These are phyloP conservation scores for Ceyx cyanopectus DNA, from an alignment of 2,113 vertebrate genomes.

Conservation along the genomic window DNA sequence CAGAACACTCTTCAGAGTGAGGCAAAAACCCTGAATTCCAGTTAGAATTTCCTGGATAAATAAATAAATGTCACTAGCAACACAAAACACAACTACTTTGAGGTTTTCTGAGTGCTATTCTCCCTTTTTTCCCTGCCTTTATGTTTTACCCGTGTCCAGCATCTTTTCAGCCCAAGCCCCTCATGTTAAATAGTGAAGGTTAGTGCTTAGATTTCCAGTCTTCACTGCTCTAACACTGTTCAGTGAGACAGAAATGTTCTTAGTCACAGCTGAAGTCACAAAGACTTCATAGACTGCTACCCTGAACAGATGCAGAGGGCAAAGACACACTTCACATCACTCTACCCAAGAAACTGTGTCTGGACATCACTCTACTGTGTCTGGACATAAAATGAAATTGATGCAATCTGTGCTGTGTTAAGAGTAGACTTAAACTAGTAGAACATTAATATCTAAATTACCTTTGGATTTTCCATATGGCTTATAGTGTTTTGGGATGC, in stretches of 20 bases:
- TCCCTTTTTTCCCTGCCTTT: background rate
- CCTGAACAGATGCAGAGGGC: background rate
- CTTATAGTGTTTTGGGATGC: background rate
- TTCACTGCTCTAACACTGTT: background rate
- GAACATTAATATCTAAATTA: background rate
- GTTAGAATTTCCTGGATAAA: constrained; percentile 21
- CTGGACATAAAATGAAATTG: background rate
- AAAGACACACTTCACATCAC: background rate
- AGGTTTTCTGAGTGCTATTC: background rate
- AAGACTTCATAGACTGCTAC: background rate
- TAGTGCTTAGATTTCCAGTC: background rate
- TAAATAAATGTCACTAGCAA: background rate
- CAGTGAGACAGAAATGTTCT: background rate
- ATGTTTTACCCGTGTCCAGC: background rate
- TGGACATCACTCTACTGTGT: no score
- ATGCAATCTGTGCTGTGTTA: background rate
- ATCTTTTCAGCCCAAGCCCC: background rate
- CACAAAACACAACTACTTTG: background rate
- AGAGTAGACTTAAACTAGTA: background rate
- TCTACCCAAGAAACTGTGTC: background rate
- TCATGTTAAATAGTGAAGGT: background rate
- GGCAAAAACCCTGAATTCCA: constrained; percentile 1
- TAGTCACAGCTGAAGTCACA: background rate
- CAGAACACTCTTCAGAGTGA: background rate
- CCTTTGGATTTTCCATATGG: constrained; percentile 13